A percentile compares a stretch with the other conserved stretches of the same genome.
Evolutionary conservation across 1,140 invertebrate genomes (phyloP).

Genomic region (Nephila pilipes): DNA sequence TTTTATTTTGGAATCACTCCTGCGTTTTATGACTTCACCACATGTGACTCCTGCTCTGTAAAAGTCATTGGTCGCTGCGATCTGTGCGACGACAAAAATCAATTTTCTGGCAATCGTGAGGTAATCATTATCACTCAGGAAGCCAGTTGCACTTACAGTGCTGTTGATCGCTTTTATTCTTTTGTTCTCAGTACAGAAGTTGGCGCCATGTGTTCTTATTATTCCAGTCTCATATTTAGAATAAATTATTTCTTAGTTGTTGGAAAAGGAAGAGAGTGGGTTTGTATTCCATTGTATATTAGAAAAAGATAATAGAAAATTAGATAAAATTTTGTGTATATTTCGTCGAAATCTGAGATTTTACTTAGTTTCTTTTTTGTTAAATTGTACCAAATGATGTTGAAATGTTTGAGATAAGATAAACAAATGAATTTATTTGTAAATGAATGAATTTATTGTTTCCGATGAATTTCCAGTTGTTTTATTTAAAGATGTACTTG

Average conservation of each 20-base stretch:
- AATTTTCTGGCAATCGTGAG: conserved; percentile 58
- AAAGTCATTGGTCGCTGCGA: background rate
- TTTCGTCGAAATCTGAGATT: too few species aligned
- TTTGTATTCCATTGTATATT: too few species aligned
- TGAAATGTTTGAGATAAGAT: too few species aligned
- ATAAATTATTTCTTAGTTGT: background rate
- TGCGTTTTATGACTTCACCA: background rate
- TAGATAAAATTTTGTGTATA: too few species aligned
- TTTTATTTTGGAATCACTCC: background rate
- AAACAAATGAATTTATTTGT: too few species aligned
- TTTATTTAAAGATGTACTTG: too few species aligned
- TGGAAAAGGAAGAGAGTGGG: too few species aligned
- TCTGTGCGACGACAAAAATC: conserved; percentile 39
- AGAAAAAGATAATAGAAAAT: too few species aligned
- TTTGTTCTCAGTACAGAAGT: background rate
- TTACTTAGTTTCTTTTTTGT: too few species aligned
- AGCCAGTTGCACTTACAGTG: conserved; percentile 51
- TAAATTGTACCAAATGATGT: too few species aligned
- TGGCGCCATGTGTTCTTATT: background rate
- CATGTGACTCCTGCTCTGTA: background rate
- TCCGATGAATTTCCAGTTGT: too few species aligned
- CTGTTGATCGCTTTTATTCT: conserved; percentile 28
- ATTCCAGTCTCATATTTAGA: background rate
- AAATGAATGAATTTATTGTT: too few species aligned
- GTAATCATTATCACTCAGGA: conserved; percentile 60